Conservation (phyloP, 2,797 vertebrate species). For the Cyprinodon diabolis region DNA sequence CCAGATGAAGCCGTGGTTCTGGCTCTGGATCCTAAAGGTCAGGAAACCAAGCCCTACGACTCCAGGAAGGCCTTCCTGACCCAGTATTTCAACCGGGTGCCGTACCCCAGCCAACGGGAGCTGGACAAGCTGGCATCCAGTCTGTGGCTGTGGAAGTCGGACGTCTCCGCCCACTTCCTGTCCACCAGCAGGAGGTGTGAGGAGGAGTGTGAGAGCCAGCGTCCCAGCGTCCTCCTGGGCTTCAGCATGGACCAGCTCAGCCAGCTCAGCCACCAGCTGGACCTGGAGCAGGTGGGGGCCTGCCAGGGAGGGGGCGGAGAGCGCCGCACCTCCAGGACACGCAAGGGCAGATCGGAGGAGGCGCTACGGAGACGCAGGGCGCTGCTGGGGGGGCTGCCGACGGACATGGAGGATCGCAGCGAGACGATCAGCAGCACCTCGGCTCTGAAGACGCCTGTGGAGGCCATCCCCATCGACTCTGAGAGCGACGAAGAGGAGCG, state of each 20-base stretch:
- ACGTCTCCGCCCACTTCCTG: constrained; percentile 95
- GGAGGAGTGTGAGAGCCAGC: constrained; percentile 88
- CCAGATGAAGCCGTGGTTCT: constrained; percentile 90
- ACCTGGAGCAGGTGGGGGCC: constrained; percentile 79
- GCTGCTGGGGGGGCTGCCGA: constrained; percentile 62
- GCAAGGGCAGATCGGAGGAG: constrained; percentile 87
- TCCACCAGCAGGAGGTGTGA: constrained; percentile 91
- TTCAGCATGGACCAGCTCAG: constrained; percentile 93
- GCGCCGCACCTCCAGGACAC: constrained; percentile 85
- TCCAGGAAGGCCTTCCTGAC: constrained; percentile 95
- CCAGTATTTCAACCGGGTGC: constrained; percentile 91
- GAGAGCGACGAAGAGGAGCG: constrained; percentile 77
- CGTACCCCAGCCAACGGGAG: constrained; percentile 90
- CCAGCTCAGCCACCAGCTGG: constrained; percentile 88
- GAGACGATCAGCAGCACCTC: constrained; percentile 87
- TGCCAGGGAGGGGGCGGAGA: constrained; percentile 78
- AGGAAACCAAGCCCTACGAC: constrained; percentile 93
- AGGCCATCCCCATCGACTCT: constrained; percentile 81
- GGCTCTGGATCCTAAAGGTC: constrained; percentile 94
- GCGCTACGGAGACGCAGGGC: constrained; percentile 64
- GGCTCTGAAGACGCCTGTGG: constrained; percentile 69
- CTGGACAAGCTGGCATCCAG: constrained; percentile 94
- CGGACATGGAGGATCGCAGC: constrained; percentile 68
- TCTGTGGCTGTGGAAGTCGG: constrained; percentile 98
- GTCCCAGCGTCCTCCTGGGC: constrained; percentile 87